Evolutionary conservation across 2,888 invertebrate species (phyloP).

Genomic region (Cantharis rustica): DNA sequence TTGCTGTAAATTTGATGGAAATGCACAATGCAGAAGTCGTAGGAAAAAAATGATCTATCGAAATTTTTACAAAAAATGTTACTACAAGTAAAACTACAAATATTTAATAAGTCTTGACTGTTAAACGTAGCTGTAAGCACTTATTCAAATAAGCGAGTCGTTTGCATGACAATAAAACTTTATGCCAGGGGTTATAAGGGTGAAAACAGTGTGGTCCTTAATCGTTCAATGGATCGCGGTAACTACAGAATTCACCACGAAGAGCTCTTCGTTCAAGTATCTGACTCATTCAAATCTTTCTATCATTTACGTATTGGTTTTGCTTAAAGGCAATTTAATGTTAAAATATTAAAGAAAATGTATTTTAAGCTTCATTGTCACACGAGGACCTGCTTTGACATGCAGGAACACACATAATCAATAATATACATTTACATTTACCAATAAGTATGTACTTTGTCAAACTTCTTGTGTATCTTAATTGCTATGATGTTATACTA

Average conservation of each 20-base stretch:
- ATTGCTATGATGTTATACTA: not conserved
- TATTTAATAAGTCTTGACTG: slow-evolving; percentile 38
- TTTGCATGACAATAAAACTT: slow-evolving; percentile 40
- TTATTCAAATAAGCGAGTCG: slow-evolving; percentile 42
- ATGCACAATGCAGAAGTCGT: too few species aligned
- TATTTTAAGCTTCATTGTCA: not conserved
- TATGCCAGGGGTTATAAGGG: slow-evolving; percentile 38
- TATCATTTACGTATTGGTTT: not conserved
- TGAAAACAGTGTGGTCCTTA: slow-evolving; percentile 37
- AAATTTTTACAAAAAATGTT: not conserved
- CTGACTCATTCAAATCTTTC: slow-evolving; percentile 33
- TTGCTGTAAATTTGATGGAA: too few species aligned
- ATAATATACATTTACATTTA: not conserved
- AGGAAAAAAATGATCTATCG: too few species aligned
- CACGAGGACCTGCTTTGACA: not conserved
- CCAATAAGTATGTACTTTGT: not conserved
- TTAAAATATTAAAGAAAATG: slow-evolving; percentile 1
- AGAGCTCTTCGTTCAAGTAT: slow-evolving; percentile 38
- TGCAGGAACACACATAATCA: not conserved
- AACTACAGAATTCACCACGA: slow-evolving; percentile 40
- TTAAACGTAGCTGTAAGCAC: slow-evolving; percentile 43
- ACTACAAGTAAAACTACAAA: not conserved
- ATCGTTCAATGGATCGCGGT: slow-evolving; percentile 42
- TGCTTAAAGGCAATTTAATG: not conserved
- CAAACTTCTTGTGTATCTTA: not conserved